Evolutionary conservation across 2,797 vertebrate genomes (phyloP).

Genomic region (Sebastes wilsoni): DNA sequence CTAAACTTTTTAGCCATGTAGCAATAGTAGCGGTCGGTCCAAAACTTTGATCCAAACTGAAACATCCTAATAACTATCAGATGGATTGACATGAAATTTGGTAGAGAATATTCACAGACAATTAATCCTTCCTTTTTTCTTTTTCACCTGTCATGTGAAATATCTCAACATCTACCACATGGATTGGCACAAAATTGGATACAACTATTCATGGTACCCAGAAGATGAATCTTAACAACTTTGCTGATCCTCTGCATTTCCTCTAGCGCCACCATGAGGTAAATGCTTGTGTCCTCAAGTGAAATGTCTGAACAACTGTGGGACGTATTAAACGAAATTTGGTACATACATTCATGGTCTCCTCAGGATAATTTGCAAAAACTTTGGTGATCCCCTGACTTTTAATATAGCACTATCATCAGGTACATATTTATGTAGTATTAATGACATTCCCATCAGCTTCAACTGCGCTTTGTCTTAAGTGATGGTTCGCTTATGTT

Average conservation of each 20-base stretch:
- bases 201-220: neutral
- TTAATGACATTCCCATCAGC: neutral
- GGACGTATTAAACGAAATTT: rapidly evolving
- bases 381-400: neutral
- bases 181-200: neutral
- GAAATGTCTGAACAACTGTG: neutral
- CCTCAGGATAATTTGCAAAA: neutral
- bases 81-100: neutral
- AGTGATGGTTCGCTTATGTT: neutral
- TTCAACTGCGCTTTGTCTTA: neutral
- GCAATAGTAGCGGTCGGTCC: neutral
- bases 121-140: neutral
- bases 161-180: too few species aligned
- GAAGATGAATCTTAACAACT: neutral
- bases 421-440: neutral
- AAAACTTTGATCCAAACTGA: neutral
- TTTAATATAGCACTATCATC: neutral
- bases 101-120: neutral
- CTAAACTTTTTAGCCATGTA: too few species aligned
- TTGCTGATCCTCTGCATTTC: neutral
- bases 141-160: neutral
- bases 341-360: neutral
- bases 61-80: neutral
- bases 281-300: neutral
- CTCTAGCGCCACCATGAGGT: neutral